Evolutionary conservation across 2,113 vertebrate species (phyloP).

Genomic region (Macrotis lagotis): DNA sequence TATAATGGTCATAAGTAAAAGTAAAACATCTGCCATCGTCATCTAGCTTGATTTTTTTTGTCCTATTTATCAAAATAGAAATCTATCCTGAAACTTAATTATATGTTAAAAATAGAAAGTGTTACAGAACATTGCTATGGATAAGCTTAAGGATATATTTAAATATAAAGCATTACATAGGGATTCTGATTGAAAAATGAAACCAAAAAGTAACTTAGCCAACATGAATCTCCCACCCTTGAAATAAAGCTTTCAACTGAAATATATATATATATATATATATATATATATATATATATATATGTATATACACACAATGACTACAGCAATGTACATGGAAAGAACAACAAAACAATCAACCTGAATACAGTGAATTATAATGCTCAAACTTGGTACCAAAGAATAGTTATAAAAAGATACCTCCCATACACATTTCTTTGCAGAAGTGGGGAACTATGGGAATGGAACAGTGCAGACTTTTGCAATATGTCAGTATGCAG

Average conservation of each 20-base stretch:
- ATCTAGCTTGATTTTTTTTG: conserved; percentile 54
- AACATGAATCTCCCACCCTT: background rate
- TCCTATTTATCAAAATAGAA: conserved; percentile 63
- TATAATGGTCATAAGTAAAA: conserved; percentile 66
- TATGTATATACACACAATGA: too few relatives aligned
- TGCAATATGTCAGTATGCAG: background rate
- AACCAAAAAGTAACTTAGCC: conserved; percentile 16
- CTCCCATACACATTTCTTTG: background rate
- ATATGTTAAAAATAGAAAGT: conserved; percentile 50
- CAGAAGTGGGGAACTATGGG: background rate
- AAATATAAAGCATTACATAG: background rate
- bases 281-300: too few relatives aligned
- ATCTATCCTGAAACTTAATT: conserved; percentile 63
- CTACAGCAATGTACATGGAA: background rate
- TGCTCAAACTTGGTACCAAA: background rate
- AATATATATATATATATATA: too few relatives aligned
- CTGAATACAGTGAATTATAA: background rate
- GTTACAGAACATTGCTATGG: background rate
- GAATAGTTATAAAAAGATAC: background rate
- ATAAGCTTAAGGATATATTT: conserved; percentile 19
- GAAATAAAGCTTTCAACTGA: background rate
- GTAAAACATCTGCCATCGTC: conserved; percentile 70
- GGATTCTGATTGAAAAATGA: conserved; percentile 15
- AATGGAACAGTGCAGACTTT: background rate
- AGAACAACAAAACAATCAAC: background rate